Evolutionary conservation across 1,140 invertebrate genomes (phyloP).

Genomic region (Drosophila watanabei): DNA sequence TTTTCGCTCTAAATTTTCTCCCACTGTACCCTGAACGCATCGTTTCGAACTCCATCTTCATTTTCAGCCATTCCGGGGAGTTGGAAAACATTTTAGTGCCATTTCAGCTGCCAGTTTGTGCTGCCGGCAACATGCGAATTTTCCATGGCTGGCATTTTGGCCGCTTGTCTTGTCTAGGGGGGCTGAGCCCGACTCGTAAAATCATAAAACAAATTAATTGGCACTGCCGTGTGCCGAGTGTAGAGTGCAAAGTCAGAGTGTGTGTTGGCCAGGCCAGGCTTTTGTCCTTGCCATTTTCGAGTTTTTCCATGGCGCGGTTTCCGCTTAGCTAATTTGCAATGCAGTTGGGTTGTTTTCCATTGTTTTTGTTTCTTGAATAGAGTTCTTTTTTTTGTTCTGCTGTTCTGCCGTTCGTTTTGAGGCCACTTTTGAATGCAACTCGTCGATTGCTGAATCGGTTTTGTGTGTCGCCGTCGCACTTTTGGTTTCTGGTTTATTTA

Average conservation of each 20-base stretch:
- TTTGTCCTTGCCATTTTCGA: constrained; percentile 60
- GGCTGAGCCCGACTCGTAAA: constrained; percentile 69
- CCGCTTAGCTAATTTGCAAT: constrained; percentile 57
- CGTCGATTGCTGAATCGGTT: constrained; percentile 58
- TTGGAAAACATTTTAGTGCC: constrained; percentile 68
- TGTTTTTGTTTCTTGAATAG: constrained; percentile 7
- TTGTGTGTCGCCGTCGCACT: constrained; percentile 61
- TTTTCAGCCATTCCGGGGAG: constrained; percentile 50
- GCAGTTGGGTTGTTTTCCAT: constrained; percentile 28
- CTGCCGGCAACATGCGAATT: constrained; percentile 72
- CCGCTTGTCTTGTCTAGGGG: constrained; percentile 41
- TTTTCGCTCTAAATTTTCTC: neutral
- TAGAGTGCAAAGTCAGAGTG: constrained; percentile 13
- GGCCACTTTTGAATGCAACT: constrained; percentile 74
- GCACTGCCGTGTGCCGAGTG: constrained; percentile 36
- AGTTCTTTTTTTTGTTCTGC: neutral
- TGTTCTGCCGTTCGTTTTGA: constrained; percentile 37
- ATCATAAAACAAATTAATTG: constrained; percentile 84
- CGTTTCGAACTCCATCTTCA: constrained; percentile 39
- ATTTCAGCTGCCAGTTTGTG: constrained; percentile 64
- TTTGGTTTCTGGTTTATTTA: constrained; percentile 82
- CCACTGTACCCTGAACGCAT: constrained; percentile 12
- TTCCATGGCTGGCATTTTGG: constrained; percentile 56
- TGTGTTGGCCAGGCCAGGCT: constrained; percentile 14
- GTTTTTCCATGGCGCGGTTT: constrained; percentile 46